These are phyloP conservation scores for Acrobasis consociella DNA, from an alignment of 2,888 invertebrate species.

Conservation along the genomic window DNA sequence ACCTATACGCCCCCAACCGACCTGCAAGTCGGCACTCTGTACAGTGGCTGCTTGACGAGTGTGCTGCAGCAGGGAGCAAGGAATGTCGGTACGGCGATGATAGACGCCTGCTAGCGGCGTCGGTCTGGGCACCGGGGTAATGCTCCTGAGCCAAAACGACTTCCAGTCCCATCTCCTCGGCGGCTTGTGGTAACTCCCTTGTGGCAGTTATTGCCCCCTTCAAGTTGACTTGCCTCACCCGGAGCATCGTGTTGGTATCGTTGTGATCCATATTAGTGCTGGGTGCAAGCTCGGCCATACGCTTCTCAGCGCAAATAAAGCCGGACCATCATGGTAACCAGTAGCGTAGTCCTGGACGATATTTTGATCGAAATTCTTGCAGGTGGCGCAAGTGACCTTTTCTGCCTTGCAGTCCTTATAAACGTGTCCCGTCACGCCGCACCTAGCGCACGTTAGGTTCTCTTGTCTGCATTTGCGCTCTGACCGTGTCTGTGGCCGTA, in stretches of 20 bases:
- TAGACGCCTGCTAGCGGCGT: too few species aligned
- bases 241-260: rapidly evolving
- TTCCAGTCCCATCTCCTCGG: constrained; percentile 29
- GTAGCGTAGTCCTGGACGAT: too few species aligned
- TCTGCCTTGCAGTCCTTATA: constrained; percentile 20
- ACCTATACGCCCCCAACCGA: too few species aligned
- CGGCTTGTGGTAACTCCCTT: constrained; percentile 30
- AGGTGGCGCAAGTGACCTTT: neutral
- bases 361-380: neutral
- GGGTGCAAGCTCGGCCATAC: neutral
- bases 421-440: constrained; percentile 34
- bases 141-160: constrained; percentile 39
- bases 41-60: too few species aligned
- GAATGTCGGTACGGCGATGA: too few species aligned
- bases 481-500: constrained; percentile 47
- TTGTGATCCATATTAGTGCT: constrained; percentile 27
- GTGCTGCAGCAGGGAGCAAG: too few species aligned
- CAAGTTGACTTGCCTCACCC: constrained; percentile 36
- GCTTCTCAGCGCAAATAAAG: constrained; percentile 25
- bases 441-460: constrained; percentile 30
- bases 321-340: neutral
- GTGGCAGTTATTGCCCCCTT: constrained; percentile 32
- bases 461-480: constrained; percentile 36
- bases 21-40: too few species aligned
- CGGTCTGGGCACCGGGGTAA: constrained; percentile 23